Evolutionary conservation across 2,888 invertebrate genomes (phyloP), one percentile per base, ranked within the genome.

Genomic region (Steinernema hermaphroditum): DNA sequence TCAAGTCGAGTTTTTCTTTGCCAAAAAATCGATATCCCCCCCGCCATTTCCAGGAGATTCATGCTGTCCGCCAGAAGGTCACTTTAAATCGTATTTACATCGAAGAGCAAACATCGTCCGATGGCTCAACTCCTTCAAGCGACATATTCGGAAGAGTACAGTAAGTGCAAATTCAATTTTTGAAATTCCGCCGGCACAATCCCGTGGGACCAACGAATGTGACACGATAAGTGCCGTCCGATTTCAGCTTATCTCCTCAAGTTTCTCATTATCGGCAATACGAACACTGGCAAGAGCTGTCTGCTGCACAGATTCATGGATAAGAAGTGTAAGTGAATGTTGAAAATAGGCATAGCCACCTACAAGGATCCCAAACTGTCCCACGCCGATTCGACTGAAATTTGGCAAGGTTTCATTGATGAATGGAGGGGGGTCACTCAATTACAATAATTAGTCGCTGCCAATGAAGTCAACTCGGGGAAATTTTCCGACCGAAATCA

Each of bases 191-290:
- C 19, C 22, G 22, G 32, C 16, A 8, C 32, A 4, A 6, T 62
- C 32, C 34, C 62, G 16, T 12, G 32, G 62, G 62, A 29, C 1
- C 2, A 12, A 4, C 6, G 4, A 4, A 37, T 37, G 62, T 62
- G 57, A 4, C 29, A 27, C 24, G 16, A 27, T 32, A 62, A 62
- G 2, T 54, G 32, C 14, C 34, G 16, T 1, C 62, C 14, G 8
- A 37, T 81, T 81, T 44, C 75, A 88, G 93, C 93, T 90, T 93
- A 92, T 86, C 89, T 93, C 77, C 93, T 93, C 88, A 93, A 93
- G 89, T 93, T 93, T 87, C 89, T 93, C 80, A 92, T 93, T 37
- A 93, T 93, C 87, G 93, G 93, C 76, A 92, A 92, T 89, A 93
- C 93, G 80, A 92, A 92, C 69, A 91, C 92, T 78, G 93, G 93